Evolutionary conservation across 1,140 invertebrate genomes (phyloP).

Genomic region (Hylaeus anthracinus): DNA sequence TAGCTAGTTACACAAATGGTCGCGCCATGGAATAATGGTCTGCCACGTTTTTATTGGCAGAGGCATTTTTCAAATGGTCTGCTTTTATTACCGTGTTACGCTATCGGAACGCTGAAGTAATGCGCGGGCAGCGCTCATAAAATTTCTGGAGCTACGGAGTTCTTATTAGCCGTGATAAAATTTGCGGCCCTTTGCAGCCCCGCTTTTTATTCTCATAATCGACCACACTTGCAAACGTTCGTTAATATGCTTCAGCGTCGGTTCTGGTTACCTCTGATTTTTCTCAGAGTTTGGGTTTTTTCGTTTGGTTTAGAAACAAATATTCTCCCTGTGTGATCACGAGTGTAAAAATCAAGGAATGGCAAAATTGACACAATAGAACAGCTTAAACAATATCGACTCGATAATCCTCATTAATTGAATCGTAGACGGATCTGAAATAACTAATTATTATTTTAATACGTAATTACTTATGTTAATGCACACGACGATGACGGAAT

Average conservation of each 20-base stretch:
- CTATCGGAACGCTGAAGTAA: neutral
- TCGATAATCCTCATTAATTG: no score
- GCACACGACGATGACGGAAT: no score
- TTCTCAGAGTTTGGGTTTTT: no score
- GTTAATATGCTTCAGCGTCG: neutral
- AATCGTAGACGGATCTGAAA: no score
- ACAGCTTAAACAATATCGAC: no score
- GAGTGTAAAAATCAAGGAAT: no score
- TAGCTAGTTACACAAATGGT: neutral
- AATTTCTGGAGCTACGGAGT: neutral
- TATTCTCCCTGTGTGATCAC: no score
- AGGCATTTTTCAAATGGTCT: neutral
- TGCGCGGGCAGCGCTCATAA: neutral
- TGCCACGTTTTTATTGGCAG: neutral
- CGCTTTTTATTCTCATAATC: neutral
- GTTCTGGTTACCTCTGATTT: neutral
- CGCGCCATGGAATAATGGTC: no score
- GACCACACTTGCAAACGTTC: neutral
- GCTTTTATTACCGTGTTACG: neutral
- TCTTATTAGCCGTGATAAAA: slow-evolving; percentile 5
- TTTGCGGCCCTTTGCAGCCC: neutral
- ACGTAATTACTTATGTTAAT: no score
- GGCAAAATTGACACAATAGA: no score
- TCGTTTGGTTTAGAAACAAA: no score
- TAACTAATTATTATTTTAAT: no score